Conservation (phyloP, 2,113 vertebrate genomes). For the Callorhinus ursinus region DNA sequence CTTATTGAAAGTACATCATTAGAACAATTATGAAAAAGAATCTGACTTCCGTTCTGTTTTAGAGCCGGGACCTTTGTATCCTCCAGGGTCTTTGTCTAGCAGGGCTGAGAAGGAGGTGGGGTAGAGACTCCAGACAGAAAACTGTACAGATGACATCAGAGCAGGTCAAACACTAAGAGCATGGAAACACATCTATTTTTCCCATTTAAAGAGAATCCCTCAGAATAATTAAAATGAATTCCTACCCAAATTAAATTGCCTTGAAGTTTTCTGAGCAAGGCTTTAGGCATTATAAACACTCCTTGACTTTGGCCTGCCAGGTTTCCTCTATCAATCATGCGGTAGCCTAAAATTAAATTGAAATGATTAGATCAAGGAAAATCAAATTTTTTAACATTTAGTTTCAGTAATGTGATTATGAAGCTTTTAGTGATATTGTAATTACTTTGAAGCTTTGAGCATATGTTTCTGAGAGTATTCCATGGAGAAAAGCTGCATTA, state of each 20-base stretch:
- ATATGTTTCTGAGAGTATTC: conserved; percentile 85
- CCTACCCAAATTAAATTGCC: conserved; percentile 54
- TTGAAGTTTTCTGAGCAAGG: conserved; percentile 52
- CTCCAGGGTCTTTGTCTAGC: not conserved
- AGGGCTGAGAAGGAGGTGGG: rapidly evolving
- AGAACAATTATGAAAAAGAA: not conserved
- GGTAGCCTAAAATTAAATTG: conserved; percentile 80
- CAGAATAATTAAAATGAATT: conserved; percentile 67
- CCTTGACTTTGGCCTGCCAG: conserved; percentile 79
- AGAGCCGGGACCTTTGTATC: not conserved
- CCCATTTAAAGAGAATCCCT: not conserved
- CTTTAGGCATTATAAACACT: conserved; percentile 16
- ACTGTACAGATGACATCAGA: not conserved
- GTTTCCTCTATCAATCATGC: conserved; percentile 81
- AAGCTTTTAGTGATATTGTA: conserved; percentile 89
- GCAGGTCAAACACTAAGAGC: not conserved
- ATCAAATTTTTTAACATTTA: conserved; percentile 86
- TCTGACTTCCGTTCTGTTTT: not conserved
- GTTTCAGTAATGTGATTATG: conserved; percentile 87
- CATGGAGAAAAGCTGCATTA: conserved; percentile 77
- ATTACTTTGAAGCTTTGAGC: conserved; percentile 87
- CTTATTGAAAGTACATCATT: not conserved
- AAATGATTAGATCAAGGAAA: conserved; percentile 86
- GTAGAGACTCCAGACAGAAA: not conserved
- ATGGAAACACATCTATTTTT: not conserved